Evolutionary conservation across 2,797 vertebrate genomes (phyloP), one percentile per base, ranked within the genome.

Genomic region (Microctenopoma lineatum): DNA sequence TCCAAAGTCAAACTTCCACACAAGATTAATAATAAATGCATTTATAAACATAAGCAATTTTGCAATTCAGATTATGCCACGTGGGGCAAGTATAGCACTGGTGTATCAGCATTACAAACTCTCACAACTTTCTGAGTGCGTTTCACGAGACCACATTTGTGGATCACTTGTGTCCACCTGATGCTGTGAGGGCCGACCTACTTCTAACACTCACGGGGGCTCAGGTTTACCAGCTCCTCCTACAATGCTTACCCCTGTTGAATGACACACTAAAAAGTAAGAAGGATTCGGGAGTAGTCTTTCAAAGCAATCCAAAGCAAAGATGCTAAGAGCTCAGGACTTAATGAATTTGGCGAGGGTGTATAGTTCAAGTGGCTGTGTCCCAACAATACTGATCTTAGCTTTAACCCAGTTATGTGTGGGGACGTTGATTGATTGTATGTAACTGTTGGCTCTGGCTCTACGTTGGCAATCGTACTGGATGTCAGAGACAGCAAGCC

Each of bases 191-290:
- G 55, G 66, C 53, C 46, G 81, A 90, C 86, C 88, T 88, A 89
- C 83, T 90, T 91, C 67, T 77, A 38, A 59, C 52, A 66, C 82
- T 54, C 59, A 27, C 14, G 13, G 11, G 25, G 10, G 9, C 26
- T 7, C 34, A 51, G 34, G 34, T 1, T 56, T 32, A 73, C 0
- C 44, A 73, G 82, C 89, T 94, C 87, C 54, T 70, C 77, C 93
- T 94, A 90, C 91, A 91, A 53, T 9, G 62, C 81, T 90, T 82
- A 81, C 76, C 81, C 75, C 75, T 62, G 51, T 77, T 89, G 84
- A 91, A 93, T 89, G 86, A 51, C 62, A 5, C 36, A 29, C 75
- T 76, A 42, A 73, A 70, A 76, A 66, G 73, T 50, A 21, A 70
- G 70, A 44, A 45, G 57, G 59, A 66, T 70, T 71, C 58, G 45